phyloP scores from a whole-genome alignment of 2,113 vertebrate species.

The Cercocebus atys region DNA sequence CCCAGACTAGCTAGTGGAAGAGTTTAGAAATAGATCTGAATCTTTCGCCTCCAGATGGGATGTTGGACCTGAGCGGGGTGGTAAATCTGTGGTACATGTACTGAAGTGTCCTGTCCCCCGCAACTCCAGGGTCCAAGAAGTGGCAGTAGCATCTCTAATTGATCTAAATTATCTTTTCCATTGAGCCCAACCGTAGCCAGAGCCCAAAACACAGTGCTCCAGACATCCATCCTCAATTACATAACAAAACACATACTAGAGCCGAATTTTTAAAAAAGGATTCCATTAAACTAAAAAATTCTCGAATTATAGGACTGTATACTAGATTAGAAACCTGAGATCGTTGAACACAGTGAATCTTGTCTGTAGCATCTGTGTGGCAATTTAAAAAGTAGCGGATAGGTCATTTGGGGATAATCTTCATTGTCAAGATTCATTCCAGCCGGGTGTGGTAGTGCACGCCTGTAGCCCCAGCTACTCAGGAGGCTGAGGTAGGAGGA shows the following conservation, averaged over 20 bases:
- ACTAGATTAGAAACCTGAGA: constrained; percentile 7
- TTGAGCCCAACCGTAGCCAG: background rate
- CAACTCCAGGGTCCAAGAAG: background rate
- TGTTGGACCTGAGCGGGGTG: background rate
- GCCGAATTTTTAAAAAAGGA: background rate
- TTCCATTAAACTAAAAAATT: background rate
- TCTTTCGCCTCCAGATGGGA: background rate
- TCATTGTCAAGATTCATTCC: constrained; percentile 24
- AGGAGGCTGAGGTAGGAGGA: background rate
- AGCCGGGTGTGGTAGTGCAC: background rate
- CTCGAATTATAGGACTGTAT: background rate
- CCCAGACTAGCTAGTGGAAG: background rate
- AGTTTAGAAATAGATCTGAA: background rate
- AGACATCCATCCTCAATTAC: background rate
- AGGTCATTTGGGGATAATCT: constrained; percentile 29
- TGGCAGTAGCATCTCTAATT: background rate
- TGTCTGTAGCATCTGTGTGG: background rate
- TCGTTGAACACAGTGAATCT: background rate
- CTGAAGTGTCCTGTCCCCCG: rapidly evolving
- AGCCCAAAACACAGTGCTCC: background rate
- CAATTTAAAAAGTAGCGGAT: background rate
- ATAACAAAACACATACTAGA: background rate
- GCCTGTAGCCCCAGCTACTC: background rate
- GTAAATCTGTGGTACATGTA: background rate
- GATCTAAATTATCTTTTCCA: background rate